A percentile compares a stretch with the other conserved stretches of the same genome.
Evolutionary conservation across 2,113 vertebrate genomes (phyloP).

Genomic region (Nothoprocta pentlandii): DNA sequence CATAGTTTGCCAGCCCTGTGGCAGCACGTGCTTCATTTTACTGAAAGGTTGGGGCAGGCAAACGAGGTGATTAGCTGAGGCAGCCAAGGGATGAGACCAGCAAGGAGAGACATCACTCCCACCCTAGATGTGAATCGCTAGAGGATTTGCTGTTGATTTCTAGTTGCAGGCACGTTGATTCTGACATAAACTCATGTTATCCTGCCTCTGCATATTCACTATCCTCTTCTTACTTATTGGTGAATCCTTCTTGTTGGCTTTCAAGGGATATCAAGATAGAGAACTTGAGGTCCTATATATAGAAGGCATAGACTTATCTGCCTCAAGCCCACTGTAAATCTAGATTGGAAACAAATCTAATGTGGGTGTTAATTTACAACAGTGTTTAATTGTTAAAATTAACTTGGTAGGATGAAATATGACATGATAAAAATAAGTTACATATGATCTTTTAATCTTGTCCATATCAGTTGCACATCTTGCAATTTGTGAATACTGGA

Average conservation of each 20-base stretch:
- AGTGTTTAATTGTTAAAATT: not conserved
- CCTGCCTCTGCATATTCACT: not conserved
- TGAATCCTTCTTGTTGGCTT: not conserved
- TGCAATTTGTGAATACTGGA: conserved; percentile 24
- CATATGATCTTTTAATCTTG: not conserved
- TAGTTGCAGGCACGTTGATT: not conserved
- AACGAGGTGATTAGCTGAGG: conserved; percentile 21
- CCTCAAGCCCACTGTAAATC: not conserved
- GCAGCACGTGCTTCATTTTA: conserved; percentile 14
- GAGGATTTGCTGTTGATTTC: not conserved
- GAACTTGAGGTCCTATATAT: not conserved
- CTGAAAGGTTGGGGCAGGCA: conserved; percentile 1
- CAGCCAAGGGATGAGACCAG: conserved; percentile 12
- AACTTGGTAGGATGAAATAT: not conserved
- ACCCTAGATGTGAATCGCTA: not conserved
- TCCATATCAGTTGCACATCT: not conserved
- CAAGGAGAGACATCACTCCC: not conserved
- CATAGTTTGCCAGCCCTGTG: not conserved
- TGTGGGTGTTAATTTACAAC: not conserved
- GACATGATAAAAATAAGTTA: not conserved
- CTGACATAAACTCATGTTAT: not conserved
- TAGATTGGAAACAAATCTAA: not conserved
- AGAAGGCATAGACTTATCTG: not conserved
- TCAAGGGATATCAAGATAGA: not conserved
- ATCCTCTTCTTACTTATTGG: rapidly evolving